Conservation (phyloP, 2,888 invertebrate species). For the Anthrax anthrax region DNA sequence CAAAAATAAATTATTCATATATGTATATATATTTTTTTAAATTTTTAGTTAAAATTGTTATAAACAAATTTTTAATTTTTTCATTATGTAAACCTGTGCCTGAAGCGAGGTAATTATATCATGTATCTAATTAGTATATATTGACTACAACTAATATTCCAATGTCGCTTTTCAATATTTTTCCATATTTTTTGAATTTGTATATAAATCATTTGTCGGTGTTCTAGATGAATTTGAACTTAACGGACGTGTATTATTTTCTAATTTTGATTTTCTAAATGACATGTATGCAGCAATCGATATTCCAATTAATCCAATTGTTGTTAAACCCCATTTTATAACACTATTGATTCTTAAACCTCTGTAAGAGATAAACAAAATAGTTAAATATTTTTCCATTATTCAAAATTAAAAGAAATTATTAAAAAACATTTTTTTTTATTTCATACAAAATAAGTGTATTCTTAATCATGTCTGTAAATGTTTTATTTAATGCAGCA, state of each 20-base stretch:
- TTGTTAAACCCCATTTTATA: conserved; percentile 27
- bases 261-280: not conserved
- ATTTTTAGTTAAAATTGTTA: too few species aligned
- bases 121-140: too few species aligned
- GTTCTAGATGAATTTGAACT: too few species aligned
- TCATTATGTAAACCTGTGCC: too few species aligned
- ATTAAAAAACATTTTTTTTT: not conserved
- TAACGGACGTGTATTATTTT: not conserved
- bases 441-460: conserved; percentile 27
- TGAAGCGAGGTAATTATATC: too few species aligned
- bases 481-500: conserved; percentile 49
- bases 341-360: conserved; percentile 20
- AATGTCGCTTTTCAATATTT: too few species aligned
- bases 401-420: not conserved
- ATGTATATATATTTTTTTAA: too few species aligned
- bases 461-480: conserved; percentile 47
- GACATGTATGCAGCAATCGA: not conserved
- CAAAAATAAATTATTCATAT: too few species aligned
- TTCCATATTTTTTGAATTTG: too few species aligned
- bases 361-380: not conserved
- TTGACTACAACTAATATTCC: too few species aligned
- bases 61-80: too few species aligned
- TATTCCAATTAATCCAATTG: conserved; percentile 22
- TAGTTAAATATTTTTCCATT: not conserved
- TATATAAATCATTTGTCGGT: too few species aligned